Evolutionary conservation across 2,797 vertebrate species (phyloP).

Genomic region (Carcharodon carcharias): DNA sequence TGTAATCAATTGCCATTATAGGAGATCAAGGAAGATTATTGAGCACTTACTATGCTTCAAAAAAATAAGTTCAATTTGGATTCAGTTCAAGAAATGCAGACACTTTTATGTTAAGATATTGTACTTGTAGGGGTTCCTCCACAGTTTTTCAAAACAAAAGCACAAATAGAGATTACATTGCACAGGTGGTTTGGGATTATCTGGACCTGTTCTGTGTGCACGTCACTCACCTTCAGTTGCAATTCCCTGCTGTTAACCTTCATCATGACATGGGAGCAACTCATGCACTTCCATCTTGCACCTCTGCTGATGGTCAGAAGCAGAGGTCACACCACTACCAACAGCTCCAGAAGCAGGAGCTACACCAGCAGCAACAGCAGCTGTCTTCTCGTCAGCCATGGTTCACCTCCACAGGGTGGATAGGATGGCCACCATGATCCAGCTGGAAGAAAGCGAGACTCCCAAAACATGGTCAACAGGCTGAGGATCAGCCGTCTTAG

Average conservation of each 20-base stretch:
- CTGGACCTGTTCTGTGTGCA: background rate
- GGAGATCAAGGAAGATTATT: background rate
- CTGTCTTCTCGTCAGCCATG: background rate
- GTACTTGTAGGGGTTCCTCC: no score
- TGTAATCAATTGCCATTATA: background rate
- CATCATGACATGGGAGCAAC: background rate
- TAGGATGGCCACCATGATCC: background rate
- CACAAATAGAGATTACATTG: background rate
- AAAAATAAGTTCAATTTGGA: background rate
- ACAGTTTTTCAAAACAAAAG: background rate
- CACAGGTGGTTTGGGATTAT: background rate
- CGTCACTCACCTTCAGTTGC: background rate
- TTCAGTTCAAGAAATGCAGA: background rate
- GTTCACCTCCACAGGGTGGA: background rate
- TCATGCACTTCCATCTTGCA: background rate
- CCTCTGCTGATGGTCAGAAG: background rate
- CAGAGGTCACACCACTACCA: background rate
- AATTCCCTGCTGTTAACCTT: background rate
- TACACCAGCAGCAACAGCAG: background rate
- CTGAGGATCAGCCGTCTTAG: no score
- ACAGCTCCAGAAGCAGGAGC: background rate
- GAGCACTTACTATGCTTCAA: background rate
- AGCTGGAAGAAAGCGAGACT: background rate
- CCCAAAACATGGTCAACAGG: background rate
- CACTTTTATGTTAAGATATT: background rate